Conservation (phyloP, 2,113 vertebrate species). For the Osmerus mordax region DNA sequence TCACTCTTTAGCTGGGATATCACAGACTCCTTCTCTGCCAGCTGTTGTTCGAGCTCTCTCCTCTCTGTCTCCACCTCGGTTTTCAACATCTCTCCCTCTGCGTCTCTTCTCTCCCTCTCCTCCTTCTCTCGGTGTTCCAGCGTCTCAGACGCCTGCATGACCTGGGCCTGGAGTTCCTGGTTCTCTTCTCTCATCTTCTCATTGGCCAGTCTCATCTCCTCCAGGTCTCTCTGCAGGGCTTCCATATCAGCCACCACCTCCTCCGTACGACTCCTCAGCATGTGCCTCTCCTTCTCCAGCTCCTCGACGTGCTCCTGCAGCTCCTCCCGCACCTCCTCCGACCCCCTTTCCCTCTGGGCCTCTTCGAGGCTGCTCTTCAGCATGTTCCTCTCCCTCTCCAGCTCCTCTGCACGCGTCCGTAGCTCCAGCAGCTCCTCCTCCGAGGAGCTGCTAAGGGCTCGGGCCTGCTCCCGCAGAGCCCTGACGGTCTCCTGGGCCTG, state of each 20-base stretch:
- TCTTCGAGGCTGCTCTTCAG: slow-evolving; percentile 62
- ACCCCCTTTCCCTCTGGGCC: slow-evolving; percentile 57
- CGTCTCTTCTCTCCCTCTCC: slow-evolving; percentile 49
- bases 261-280: slow-evolving; percentile 75
- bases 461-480: slow-evolving; percentile 63
- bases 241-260: slow-evolving; percentile 74
- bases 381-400: slow-evolving; percentile 64
- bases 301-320: slow-evolving; percentile 71
- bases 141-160: slow-evolving; percentile 65
- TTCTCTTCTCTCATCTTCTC: slow-evolving; percentile 80
- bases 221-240: slow-evolving; percentile 76
- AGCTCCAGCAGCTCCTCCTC: slow-evolving; percentile 39
- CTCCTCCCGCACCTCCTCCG: slow-evolving; percentile 74
- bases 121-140: slow-evolving; percentile 64
- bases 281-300: slow-evolving; percentile 72
- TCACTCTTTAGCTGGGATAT: slow-evolving; percentile 77
- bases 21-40: slow-evolving; percentile 80
- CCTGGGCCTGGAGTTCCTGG: slow-evolving; percentile 66
- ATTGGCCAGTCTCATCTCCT: slow-evolving; percentile 75
- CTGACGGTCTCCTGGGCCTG: slow-evolving; percentile 28
- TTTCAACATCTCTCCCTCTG: slow-evolving; percentile 26
- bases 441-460: slow-evolving; percentile 29
- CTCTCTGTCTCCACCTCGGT: slow-evolving; percentile 54
- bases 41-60: slow-evolving; percentile 59
- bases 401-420: slow-evolving; percentile 46